Evolutionary conservation across 2,113 vertebrate species (phyloP), one percentile per base, ranked within the genome.

Genomic region (Rousettus leschenaultii): DNA sequence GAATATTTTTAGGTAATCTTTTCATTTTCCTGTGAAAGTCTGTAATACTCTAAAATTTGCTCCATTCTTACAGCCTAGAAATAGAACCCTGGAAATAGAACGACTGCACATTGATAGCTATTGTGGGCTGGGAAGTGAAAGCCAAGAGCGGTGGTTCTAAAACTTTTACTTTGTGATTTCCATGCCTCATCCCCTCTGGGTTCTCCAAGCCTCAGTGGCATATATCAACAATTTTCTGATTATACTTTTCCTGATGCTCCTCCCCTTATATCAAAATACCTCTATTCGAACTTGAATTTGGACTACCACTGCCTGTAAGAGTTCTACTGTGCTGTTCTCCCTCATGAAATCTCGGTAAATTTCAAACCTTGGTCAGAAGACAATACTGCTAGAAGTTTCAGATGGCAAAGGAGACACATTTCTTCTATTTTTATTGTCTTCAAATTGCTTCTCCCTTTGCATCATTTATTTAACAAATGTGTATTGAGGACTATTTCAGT

Each of bases 1-100:
- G 95, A 91, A 95, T 97, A 97, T 97, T 97, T 98, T 97, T 97
- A 97, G 96, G 96, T 96, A 95, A 95, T 95, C 86, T 96, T 95
- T 94, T 95, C 79, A 96, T 96, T 97, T 92, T 86, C 90, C 94
- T 96, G 92, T 94, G 96, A 96, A 98, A 96, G 92, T 97, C 96
- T 97, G 82, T 77, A 96, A 96, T 95, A 91, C 77, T 96, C 95
- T 97, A 97, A 98, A 97, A 97, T 97, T 96, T 97, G 92, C 92
- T 97, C 97, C 94, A 96, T 97, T 97, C 95, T 97, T 98, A 94
- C 61, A 95, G 68, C 88, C 86, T 95, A 92, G 89, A 97, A 97
- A 98, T 97, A 97, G 97, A 98, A 95, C 19, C 77, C 94, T 96
- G 83, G 91, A 97, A 96, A 97, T 96, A 96, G 97, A 95, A 95